Conservation (phyloP, 2,888 invertebrate genomes). For the Scaptomyza caliginosa region DNA sequence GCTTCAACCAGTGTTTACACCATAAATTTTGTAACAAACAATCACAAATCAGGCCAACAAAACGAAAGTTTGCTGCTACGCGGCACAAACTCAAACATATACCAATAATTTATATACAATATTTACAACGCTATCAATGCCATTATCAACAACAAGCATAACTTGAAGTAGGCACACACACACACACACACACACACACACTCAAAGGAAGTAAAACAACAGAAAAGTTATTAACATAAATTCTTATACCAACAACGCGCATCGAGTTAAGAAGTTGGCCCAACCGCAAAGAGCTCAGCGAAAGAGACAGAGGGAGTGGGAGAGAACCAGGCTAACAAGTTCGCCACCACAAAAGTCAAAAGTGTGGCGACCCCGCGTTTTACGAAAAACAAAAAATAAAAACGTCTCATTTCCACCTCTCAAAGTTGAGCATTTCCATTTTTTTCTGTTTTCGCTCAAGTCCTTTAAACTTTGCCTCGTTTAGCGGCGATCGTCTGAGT, state of each 20-base stretch:
- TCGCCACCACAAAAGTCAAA: conserved; percentile 71
- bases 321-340: conserved; percentile 40
- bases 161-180: conserved; percentile 39
- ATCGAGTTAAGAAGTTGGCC: conserved; percentile 48
- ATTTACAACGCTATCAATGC: conserved; percentile 72
- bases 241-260: conserved; percentile 62
- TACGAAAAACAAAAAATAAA: background rate
- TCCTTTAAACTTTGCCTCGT: conserved; percentile 70
- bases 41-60: conserved; percentile 10
- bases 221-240: conserved; percentile 77
- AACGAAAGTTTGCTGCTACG: conserved; percentile 15
- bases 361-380: conserved; percentile 52
- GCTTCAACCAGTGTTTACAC: conserved; percentile 42
- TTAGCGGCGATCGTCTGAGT: conserved; percentile 70
- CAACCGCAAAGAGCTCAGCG: background rate
- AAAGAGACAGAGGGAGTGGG: background rate
- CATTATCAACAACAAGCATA: conserved; percentile 65
- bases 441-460: conserved; percentile 8
- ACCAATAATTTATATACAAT: conserved; percentile 57
- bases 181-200: conserved; percentile 12
- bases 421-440: conserved; percentile 47
- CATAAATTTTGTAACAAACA: conserved; percentile 10
- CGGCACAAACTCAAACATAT: conserved; percentile 34
- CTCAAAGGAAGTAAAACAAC: conserved; percentile 20
- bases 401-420: conserved; percentile 34